These are phyloP conservation scores for Elgaria multicarinata DNA, from an alignment of 2,113 vertebrate species.

Conservation along the genomic window DNA sequence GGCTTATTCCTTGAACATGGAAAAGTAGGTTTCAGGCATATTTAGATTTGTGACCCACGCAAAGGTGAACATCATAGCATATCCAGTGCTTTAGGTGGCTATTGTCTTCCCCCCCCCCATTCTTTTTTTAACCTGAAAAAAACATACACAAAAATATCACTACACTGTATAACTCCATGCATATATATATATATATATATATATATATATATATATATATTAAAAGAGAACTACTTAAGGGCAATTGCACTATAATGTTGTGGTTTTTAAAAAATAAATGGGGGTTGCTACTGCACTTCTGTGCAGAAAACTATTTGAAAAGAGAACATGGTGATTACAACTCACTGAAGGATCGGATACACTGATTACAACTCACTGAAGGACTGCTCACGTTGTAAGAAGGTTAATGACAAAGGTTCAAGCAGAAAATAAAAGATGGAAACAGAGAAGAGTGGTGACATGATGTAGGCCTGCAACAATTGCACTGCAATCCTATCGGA, in stretches of 20 bases:
- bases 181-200: too few relatives aligned
- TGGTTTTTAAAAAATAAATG: not conserved
- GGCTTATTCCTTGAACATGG: not conserved
- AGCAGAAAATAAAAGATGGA: not conserved
- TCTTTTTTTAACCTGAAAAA: not conserved
- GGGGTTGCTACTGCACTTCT: not conserved
- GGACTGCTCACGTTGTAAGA: not conserved
- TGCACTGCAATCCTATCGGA: not conserved
- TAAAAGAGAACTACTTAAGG: not conserved
- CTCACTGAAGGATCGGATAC: not conserved
- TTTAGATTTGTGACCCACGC: not conserved
- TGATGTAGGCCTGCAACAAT: not conserved
- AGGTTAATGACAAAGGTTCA: not conserved
- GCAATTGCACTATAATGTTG: not conserved
- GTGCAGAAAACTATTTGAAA: not conserved
- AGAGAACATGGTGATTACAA: not conserved
- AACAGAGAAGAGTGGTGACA: not conserved
- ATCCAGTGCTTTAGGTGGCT: not conserved
- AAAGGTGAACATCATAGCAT: not conserved
- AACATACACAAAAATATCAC: not conserved
- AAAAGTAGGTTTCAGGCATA: not conserved
- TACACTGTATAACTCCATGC: not conserved
- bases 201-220: too few relatives aligned
- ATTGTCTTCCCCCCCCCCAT: not conserved
- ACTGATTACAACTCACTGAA: not conserved